Base-by-base conservation (phyloP, 53 echinoderm and acorn worm genomes). In the Temnopleurus reevesii region DNA sequence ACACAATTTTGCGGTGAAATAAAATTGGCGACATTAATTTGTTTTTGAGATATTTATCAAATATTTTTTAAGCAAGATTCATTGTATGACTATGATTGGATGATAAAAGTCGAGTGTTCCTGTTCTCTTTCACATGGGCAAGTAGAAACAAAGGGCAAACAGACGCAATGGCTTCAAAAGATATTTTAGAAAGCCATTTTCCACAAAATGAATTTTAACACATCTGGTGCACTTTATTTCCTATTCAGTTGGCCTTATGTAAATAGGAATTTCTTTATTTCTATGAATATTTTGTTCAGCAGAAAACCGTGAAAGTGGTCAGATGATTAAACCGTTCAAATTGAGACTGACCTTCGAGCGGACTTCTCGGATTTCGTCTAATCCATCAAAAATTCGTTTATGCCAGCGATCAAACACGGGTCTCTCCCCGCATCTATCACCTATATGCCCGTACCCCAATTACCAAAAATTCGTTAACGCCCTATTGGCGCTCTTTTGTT, bases 361-460 rank as follows among this genome's bases (percentile, higher is more conserved):
- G 55, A 28, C 35, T 36, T 55, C 83, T 83, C 55, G 15, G 51
- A 83, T 83, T 83, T 83, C 83, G 55, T 51, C 35, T 36, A 83
- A 83, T 83, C 83, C 83, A 83, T 83, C 83, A 83, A 83, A 83
- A 36, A 83, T 83, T 53, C 55, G 55, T 83, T 83, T 83, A 55
- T 83, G 83, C 83, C 33, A 55, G 21, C 54, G 55, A 53, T 55
- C 55, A 79, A 53, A 55, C 53, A 83, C 35, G 27, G 80, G 26
- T 28, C 46, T 80, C 46, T 80, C 80, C 28, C 15, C 29, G 27
- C 17, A 8, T 80, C 80, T 29, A 29, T 80, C 51, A 77, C 46
- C 80, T 80, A 47, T 80, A 12, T 49, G 15, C 43, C 34, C 34
- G 29, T 30, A 80, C 80, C 80, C 71, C 71, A 77, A 77, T 80